Conservation (phyloP, 1,140 invertebrate species). For the Megalopta genalis region DNA sequence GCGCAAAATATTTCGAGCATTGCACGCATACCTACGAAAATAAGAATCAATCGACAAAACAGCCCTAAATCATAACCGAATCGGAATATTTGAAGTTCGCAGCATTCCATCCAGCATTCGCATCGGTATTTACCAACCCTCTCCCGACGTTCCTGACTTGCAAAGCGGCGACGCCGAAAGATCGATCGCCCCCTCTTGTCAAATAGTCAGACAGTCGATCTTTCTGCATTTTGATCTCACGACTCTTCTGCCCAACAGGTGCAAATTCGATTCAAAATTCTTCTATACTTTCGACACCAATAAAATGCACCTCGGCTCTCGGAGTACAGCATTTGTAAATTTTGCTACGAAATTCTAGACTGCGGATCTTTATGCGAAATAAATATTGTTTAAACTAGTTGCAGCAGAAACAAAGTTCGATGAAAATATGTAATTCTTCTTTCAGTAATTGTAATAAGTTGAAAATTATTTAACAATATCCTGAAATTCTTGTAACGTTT, state of each 20-base stretch:
- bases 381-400: too few relatives aligned
- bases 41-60: conserved; percentile 41
- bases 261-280: neutral
- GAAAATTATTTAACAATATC: too few relatives aligned
- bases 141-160: conserved; percentile 44
- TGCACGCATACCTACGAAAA: conserved; percentile 22
- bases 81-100: conserved; percentile 37
- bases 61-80: conserved; percentile 39
- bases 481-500: too few relatives aligned
- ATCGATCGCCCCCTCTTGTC: conserved; percentile 51
- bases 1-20: conserved; percentile 7
- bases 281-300: neutral
- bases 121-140: conserved; percentile 41
- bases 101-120: conserved; percentile 49
- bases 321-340: too few relatives aligned
- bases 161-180: conserved; percentile 56
- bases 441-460: too few relatives aligned
- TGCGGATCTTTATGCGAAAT: too few relatives aligned
- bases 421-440: too few relatives aligned
- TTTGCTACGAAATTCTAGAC: too few relatives aligned
- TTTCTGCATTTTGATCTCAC: neutral
- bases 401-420: too few relatives aligned
- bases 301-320: neutral
- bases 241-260: neutral
- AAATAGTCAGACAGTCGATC: conserved; percentile 26